Base-by-base conservation (phyloP, 2,113 vertebrate species). In the Marmota monax region DNA sequence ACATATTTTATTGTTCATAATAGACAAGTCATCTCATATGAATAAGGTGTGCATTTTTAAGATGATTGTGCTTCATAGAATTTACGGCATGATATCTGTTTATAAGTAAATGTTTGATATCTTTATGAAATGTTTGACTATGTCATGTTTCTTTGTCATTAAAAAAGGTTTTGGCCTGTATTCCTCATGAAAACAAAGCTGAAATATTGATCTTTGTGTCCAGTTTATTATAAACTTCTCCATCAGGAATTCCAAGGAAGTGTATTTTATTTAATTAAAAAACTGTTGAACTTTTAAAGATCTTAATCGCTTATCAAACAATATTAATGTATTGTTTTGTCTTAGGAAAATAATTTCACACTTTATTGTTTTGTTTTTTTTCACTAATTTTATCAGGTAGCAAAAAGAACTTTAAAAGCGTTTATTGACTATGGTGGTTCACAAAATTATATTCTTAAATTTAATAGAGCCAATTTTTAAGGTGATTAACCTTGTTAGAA, bases 61-160 rank as follows among this genome's bases (percentile, higher is more conserved):
- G 95, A 98, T 97, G 96, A 98, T 97, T 96, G 93, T 98, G 88
- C 65, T 95, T 96, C 88, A 32, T 79, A 48, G 65, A 78, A 45
- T 80, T 97, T 97, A 96, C 96, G 97, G 96, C 93, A 77, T 98
- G 97, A 97, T 87, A 98, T 94, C 97, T 98, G 97, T 98, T 98
- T 98, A 98, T 98, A 98, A 93, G 83, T 83, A 98, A 89, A 97
- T 97, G 96, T 98, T 97, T 97, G 98, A 82, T 98, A 98, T 98
- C 94, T 98, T 98, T 96, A 96, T 98, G 82, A 95, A 98, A 97
- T 98, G 89, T 98, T 92, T 98, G 88, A 98, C 95, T 69, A 65
- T 98, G 92, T 92, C 96, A 96, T 96, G 53, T 98, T 98, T 90
- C 74, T 91, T 97, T 93, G 90, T 98, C 95, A 98, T 97, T 98